phyloP scores from a whole-genome alignment of 2,797 vertebrate species.

The Phoeniculus purpureus region DNA sequence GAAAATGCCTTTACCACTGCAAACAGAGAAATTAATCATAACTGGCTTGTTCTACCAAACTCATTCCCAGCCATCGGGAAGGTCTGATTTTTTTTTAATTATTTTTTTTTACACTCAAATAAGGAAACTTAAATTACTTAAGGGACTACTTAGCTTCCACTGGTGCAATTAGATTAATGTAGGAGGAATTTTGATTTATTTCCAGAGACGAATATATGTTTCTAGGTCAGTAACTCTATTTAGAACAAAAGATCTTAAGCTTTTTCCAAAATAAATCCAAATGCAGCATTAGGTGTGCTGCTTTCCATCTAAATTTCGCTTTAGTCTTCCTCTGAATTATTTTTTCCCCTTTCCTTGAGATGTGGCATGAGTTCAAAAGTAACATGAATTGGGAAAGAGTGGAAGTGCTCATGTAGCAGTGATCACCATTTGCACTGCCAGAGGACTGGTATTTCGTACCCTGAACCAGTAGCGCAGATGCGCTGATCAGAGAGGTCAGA shows the following conservation, averaged over 20 bases:
- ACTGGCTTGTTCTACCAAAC: constrained; percentile 54
- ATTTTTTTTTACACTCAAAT: not conserved
- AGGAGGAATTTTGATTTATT: constrained; percentile 71
- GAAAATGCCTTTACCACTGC: constrained; percentile 22
- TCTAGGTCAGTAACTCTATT: constrained; percentile 64
- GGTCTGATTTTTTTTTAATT: not conserved
- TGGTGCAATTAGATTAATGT: constrained; percentile 66
- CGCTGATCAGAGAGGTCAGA: not conserved
- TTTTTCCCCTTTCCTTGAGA: not conserved
- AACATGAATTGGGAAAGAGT: not conserved
- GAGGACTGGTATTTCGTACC: not conserved
- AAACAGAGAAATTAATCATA: constrained; percentile 59
- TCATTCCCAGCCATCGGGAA: not conserved
- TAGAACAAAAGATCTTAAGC: constrained; percentile 41
- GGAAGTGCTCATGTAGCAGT: not conserved
- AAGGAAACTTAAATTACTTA: constrained; percentile 73
- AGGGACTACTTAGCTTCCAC: constrained; percentile 71
- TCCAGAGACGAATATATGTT: constrained; percentile 53
- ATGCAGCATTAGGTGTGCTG: not conserved
- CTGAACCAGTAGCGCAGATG: not conserved
- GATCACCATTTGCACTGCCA: not conserved
- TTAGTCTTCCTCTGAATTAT: not conserved
- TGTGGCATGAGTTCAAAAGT: not conserved
- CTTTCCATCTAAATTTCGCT: not conserved
- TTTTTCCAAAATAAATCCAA: not conserved